A percentile compares a stretch with the other conserved stretches of the same genome.
These are phyloP conservation scores for Epinephelus moara DNA, from an alignment of 2,113 vertebrate species.

Conservation along the genomic window DNA sequence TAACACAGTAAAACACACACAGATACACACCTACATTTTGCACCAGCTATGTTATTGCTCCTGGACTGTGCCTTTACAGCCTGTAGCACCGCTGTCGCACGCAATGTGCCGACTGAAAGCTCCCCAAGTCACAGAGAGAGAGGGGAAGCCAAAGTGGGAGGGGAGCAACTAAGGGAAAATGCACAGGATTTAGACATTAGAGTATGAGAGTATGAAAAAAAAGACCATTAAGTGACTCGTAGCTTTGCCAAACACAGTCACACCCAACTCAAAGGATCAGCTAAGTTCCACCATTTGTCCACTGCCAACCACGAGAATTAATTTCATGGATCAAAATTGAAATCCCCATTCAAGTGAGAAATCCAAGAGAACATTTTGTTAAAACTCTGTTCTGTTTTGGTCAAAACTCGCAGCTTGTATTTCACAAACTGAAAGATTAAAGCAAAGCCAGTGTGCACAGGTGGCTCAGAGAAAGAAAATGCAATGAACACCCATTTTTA, in stretches of 20 bases:
- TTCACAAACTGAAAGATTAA: constrained; percentile 34
- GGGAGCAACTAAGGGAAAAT: constrained; percentile 26
- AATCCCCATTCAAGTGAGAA: constrained; percentile 42
- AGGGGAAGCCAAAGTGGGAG: constrained; percentile 56
- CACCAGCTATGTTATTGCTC: constrained; percentile 63
- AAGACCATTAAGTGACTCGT: constrained; percentile 49
- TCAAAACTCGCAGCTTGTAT: constrained; percentile 19
- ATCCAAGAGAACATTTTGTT: constrained; percentile 37
- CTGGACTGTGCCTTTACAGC: constrained; percentile 54
- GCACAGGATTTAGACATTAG: constrained; percentile 44
- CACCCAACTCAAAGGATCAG: constrained; percentile 58
- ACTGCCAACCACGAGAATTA: constrained; percentile 40
- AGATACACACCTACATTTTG: constrained; percentile 28
- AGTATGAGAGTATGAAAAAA: constrained; percentile 20
- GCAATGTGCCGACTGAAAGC: constrained; percentile 69
- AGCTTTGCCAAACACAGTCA: constrained; percentile 53
- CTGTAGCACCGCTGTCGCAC: constrained; percentile 62
- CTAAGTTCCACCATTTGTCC: constrained; percentile 25
- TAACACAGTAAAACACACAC: constrained; percentile 28
- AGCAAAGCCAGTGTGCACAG: constrained; percentile 28
- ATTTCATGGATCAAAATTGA: constrained; percentile 54
- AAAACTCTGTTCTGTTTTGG: constrained; percentile 24
- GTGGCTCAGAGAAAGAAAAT: constrained; percentile 40
- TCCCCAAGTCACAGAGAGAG: constrained; percentile 65
- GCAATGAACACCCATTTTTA: constrained; percentile 57